Percentiles rank a stretch among this genome's conserved stretches.
phyloP scores from a whole-genome alignment of 2,888 invertebrate genomes.

The Pomacea canaliculata region DNA sequence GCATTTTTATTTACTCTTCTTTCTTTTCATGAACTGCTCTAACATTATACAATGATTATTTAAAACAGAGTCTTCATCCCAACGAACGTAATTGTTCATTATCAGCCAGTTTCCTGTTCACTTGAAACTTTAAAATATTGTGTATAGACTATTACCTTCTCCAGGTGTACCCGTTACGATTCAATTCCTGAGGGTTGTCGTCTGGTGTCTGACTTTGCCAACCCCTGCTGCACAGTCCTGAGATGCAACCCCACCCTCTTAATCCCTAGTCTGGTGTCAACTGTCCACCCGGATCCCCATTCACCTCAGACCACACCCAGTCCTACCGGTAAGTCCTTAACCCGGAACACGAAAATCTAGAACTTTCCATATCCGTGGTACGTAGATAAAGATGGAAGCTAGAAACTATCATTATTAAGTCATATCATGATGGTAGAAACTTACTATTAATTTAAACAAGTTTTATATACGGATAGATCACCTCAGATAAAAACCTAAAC shows the following conservation, averaged over 20 bases:
- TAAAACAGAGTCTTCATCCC: background rate
- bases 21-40: too few relatives aligned
- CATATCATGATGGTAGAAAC: too few relatives aligned
- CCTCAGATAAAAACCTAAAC: too few relatives aligned
- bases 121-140: too few relatives aligned
- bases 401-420: too few relatives aligned
- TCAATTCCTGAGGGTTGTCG: conserved; percentile 24
- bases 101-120: background rate
- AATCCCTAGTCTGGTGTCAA: conserved; percentile 23
- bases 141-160: background rate
- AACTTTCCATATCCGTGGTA: too few relatives aligned
- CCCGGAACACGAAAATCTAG: too few relatives aligned
- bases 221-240: conserved; percentile 33
- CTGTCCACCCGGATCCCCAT: conserved; percentile 8
- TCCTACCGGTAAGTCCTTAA: background rate
- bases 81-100: conserved; percentile 9
- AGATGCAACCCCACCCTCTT: conserved; percentile 26
- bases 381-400: too few relatives aligned
- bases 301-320: background rate
- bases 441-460: too few relatives aligned
- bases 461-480: too few relatives aligned
- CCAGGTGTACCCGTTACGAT: conserved; percentile 28
- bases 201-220: conserved; percentile 29
- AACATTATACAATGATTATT: background rate
- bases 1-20: too few relatives aligned